phyloP scores from a whole-genome alignment of 2,113 vertebrate species.

The Alethe castanea region DNA sequence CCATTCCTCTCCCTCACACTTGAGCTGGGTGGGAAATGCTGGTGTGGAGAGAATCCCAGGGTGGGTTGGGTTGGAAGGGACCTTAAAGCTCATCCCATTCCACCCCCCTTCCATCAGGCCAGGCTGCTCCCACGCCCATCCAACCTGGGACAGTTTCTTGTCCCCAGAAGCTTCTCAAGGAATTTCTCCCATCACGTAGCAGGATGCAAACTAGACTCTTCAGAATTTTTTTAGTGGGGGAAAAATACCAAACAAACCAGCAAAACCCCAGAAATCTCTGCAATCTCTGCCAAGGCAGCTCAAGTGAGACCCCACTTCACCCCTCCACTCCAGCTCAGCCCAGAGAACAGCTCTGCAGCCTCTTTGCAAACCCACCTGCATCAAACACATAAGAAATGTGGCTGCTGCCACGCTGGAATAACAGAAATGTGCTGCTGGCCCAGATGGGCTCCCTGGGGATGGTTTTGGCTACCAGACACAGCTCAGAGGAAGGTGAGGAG shows the following conservation, averaged over 20 bases:
- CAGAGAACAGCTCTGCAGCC: neutral
- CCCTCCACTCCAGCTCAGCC: neutral
- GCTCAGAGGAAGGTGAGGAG: neutral
- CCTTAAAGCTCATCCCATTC: neutral
- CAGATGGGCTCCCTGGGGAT: accelerated
- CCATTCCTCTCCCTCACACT: neutral
- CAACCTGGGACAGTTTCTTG: neutral
- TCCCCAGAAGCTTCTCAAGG: neutral
- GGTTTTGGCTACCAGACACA: neutral
- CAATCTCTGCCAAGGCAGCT: neutral
- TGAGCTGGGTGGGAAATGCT: neutral
- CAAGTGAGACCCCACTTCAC: neutral
- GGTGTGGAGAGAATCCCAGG: neutral
- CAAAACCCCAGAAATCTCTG: neutral
- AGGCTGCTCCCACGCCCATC: neutral
- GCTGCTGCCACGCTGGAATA: accelerated
- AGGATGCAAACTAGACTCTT: neutral
- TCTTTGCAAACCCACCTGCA: accelerated
- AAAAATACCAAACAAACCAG: accelerated
- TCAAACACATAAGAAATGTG: accelerated
- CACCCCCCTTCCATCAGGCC: neutral
- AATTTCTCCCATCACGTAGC: accelerated
- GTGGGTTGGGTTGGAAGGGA: neutral
- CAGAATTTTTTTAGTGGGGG: accelerated
- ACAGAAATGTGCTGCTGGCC: neutral